Base-by-base conservation (phyloP, 1,140 invertebrate genomes). In the Atopsyche davidsoni region DNA sequence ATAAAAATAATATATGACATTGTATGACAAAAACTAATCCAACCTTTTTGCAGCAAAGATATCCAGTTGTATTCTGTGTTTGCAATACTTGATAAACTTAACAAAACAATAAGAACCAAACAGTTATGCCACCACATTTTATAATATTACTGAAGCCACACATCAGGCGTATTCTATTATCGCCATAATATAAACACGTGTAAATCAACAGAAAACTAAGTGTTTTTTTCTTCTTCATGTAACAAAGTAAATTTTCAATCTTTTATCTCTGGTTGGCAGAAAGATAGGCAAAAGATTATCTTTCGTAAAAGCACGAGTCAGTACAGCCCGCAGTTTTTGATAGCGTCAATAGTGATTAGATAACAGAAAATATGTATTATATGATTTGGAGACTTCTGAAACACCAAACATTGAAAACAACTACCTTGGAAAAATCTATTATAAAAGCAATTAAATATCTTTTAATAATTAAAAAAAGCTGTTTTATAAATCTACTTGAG, bases 201-300 rank as follows among this genome's bases (percentile, higher is more conserved):
- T 21, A 38, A 25, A 34, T 14, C 21, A 36, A 46, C 36, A 21
- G 25, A 10, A 38, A 21, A 13, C 39, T 14, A 46, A 46, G 25
- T 18, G 17, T 21, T 38, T 38, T 46, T 38, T 46, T 2, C 18
- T n/a, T 21, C 28, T 34, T 32, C 21, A 34, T 14, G n/a, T 18
- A 24, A 4, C n/a, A n/a, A 38, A 38, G 25, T 19, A 18, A 17
- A 25, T 13, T 22, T 28, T 28, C 24, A 28, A 28, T 28, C n/a
- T 28, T 28, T 28, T 28, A 28, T 28, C n/a, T 28, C 4, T n/a
- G 14, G 31, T 38, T 42, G 35, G 39, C 46, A 57, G 7, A 9
- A 35, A 57, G 56, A 58, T 53, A 58, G 48, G 42, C 48, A 32
- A 48, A 51, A 54, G 56, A 58, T 58, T 46, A 58, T 58, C 47